phyloP scores from a whole-genome alignment of 2,888 invertebrate genomes.

The Ctenicera cuprea region DNA sequence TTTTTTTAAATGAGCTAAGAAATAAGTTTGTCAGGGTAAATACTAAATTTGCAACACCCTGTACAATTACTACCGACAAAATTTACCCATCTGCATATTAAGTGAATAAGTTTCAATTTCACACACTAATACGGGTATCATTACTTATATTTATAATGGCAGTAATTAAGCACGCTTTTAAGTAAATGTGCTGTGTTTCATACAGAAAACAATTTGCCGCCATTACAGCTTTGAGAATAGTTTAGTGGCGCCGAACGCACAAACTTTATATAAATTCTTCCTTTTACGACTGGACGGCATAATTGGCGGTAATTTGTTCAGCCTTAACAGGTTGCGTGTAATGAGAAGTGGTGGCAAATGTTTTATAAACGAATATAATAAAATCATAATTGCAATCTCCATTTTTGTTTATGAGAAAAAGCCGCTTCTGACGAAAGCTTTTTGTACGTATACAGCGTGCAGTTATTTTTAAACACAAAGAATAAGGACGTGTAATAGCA shows the following conservation, averaged over 20 bases:
- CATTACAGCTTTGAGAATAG: slow-evolving; percentile 28
- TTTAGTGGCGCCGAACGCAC: slow-evolving; percentile 38
- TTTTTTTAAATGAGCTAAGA: too few relatives aligned
- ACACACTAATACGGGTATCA: not conserved
- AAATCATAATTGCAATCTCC: slow-evolving; percentile 9
- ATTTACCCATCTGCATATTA: too few relatives aligned
- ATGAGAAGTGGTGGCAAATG: slow-evolving; percentile 19
- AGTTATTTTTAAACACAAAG: slow-evolving; percentile 22
- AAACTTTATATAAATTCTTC: slow-evolving; percentile 33
- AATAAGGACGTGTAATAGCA: not conserved
- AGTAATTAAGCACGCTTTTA: slow-evolving; percentile 4
- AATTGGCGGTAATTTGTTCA: slow-evolving; percentile 45
- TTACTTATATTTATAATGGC: slow-evolving; percentile 7
- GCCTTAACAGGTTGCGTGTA: slow-evolving; percentile 33
- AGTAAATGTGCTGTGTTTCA: not conserved
- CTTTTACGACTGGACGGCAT: slow-evolving; percentile 39
- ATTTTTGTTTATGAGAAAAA: slow-evolving; percentile 14
- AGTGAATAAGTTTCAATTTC: slow-evolving; percentile 5
- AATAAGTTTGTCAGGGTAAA: too few relatives aligned
- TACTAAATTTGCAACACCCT: too few relatives aligned
- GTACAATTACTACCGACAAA: too few relatives aligned
- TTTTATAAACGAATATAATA: slow-evolving; percentile 18
- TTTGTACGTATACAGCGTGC: slow-evolving; percentile 10
- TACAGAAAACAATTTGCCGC: slow-evolving; percentile 14
- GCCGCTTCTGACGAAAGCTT: not conserved